phyloP scores from a whole-genome alignment of 2,797 vertebrate genomes.

The Vespertilio murinus region DNA sequence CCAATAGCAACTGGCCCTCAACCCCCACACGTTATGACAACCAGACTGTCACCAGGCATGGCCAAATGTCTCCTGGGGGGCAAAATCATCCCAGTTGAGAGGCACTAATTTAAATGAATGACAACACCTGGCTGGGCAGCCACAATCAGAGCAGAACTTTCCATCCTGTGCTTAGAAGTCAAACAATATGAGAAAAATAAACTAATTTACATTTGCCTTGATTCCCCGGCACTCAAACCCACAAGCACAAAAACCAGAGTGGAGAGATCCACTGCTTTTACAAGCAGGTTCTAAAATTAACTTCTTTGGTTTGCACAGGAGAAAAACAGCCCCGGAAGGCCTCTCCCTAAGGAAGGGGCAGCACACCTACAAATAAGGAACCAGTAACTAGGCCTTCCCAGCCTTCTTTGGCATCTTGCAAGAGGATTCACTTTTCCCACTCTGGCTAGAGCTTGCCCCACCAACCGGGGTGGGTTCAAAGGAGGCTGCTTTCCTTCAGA shows the following conservation, averaged over 20 bases:
- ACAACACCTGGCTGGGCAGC: background rate
- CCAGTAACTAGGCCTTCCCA: background rate
- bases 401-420: background rate
- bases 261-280: background rate
- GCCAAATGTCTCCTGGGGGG: background rate
- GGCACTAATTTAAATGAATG: background rate
- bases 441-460: background rate
- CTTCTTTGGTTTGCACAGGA: background rate
- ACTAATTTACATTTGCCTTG: background rate
- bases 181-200: background rate
- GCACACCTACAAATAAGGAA: background rate
- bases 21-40: background rate
- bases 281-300: background rate
- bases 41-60: background rate
- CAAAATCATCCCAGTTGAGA: background rate
- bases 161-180: background rate
- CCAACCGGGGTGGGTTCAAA: background rate
- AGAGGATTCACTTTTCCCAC: background rate
- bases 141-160: accelerated
- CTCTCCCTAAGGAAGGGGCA: background rate
- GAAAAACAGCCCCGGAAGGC: background rate
- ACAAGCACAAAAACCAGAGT: background rate
- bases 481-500: background rate
- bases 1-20: background rate
- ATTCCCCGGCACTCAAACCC: background rate